A percentile compares a stretch with the other conserved stretches of the same genome.
These are phyloP conservation scores for Clarias batrachus DNA, from an alignment of 2,113 vertebrate species.

Conservation along the genomic window DNA sequence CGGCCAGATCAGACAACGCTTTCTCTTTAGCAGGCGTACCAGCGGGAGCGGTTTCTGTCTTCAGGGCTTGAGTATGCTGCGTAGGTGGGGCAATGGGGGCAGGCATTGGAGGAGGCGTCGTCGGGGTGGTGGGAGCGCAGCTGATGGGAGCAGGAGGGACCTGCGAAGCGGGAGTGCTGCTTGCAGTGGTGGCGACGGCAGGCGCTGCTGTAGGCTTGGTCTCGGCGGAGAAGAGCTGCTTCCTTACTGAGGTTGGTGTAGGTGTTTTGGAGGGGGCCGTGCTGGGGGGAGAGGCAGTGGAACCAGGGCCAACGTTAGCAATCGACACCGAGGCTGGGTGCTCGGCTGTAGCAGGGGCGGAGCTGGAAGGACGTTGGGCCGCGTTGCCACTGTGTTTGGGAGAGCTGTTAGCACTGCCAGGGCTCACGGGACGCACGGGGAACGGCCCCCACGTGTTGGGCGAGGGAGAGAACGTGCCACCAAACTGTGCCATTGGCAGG, in stretches of 20 bases:
- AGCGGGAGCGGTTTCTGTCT: conserved; percentile 77
- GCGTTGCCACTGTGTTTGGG: conserved; percentile 88
- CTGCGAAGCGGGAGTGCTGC: conserved; percentile 72
- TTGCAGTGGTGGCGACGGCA: conserved; percentile 72
- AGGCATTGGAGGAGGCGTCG: conserved; percentile 74
- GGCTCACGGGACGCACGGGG: conserved; percentile 94
- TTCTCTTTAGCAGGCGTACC: conserved; percentile 82
- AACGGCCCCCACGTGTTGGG: conserved; percentile 98
- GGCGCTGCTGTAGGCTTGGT: conserved; percentile 75
- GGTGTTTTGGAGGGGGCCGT: conserved; percentile 71
- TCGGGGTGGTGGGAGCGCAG: conserved; percentile 64
- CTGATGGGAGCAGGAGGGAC: conserved; percentile 67
- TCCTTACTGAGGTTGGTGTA: conserved; percentile 89
- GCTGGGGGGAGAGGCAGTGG: conserved; percentile 73
- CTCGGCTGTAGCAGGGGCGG: conserved; percentile 54
- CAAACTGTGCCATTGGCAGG: conserved; percentile 96
- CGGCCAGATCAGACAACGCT: conserved; percentile 62
- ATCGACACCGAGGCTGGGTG: conserved; percentile 23
- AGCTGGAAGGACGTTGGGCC: conserved; percentile 62
- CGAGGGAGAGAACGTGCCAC: conserved; percentile 92
- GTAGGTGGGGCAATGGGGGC: conserved; percentile 68
- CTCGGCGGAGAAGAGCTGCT: conserved; percentile 89
- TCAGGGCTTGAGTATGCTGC: conserved; percentile 73
- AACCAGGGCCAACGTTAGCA: conserved; percentile 61
- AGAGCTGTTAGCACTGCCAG: conserved; percentile 91